Base-by-base conservation (phyloP, 2,797 vertebrate species). In the Hemibagrus guttatus region DNA sequence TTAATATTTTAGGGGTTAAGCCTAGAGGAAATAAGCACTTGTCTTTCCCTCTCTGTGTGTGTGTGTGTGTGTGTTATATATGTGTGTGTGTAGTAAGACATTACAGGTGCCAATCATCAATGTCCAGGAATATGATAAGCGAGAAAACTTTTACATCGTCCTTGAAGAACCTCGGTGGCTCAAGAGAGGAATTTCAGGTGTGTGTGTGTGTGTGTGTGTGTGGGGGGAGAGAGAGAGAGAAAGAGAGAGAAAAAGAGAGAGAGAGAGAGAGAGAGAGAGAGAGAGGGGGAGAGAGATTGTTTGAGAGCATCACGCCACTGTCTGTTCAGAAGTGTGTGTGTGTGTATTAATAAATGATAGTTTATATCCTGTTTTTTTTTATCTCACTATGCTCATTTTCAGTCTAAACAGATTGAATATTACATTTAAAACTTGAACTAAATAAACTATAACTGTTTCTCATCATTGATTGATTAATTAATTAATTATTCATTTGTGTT, bases 91-190 rank as follows among this genome's bases (percentile, higher is more conserved):
- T 92, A 98, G 97, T 94, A 97, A 98, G 92, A 95, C 92, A 1
- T 93, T 98, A 64, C 94, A 96, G 89, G 96, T 98, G 90, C 95
- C 91, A 86, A 97, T 98, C 83, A 95, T 97, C 78, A 97, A 98
- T 39, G 96, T 97, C 4, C 96, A 96, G 79, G 97, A 98, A 92
- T 98, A 97, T 21, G 97, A 99, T 91, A 98, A 98, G 91, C 97
- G 96, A 91, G 97, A 98, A 90, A 97, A 96, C 86, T 99, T 99
- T 94, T 98, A 95, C 91, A 94, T 99, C 0, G 95, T 97, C 87
- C 95, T 99, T 81, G 97, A 98, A 79, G 95, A 97, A 87, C 98
- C 98, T 0, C 96, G 96, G 87, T 98, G 97, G 97, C 94, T 98
- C 49, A 97, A 98, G 90, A 94, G 97, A 88, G 97, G 97, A 58